Conservation (phyloP, 1,140 invertebrate species). For the Drosophila nigromelanica region DNA sequence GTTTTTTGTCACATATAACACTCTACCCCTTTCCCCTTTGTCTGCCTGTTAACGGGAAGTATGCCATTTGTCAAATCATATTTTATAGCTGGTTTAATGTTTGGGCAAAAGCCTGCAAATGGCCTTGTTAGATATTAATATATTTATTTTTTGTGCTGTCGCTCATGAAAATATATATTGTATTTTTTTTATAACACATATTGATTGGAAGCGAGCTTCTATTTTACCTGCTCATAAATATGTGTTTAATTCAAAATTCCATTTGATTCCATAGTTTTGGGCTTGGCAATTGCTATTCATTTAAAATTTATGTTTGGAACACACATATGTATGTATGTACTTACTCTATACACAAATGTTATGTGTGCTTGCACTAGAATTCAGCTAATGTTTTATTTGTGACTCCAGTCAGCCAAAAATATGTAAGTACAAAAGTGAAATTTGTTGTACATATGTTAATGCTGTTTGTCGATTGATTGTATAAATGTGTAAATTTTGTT, state of each 20-base stretch:
- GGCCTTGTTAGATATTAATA: conserved; percentile 13
- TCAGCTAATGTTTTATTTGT: neutral
- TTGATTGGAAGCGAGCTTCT: neutral
- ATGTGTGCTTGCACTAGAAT: neutral
- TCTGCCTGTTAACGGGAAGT: conserved; percentile 47
- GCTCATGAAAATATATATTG: neutral
- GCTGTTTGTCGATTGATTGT: neutral
- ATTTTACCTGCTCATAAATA: neutral
- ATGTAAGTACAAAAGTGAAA: neutral
- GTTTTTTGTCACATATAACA: conserved; percentile 6
- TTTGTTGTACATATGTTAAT: neutral
- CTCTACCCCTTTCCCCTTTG: neutral
- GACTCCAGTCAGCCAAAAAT: neutral
- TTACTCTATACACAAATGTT: neutral
- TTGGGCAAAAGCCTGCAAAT: conserved; percentile 21
- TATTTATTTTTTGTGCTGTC: neutral
- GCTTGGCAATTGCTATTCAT: neutral
- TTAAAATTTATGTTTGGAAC: conserved; percentile 3
- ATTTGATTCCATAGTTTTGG: neutral
- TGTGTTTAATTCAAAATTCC: neutral
- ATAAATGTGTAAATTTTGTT: neutral
- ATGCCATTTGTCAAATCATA: conserved; percentile 66
- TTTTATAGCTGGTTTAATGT: conserved; percentile 53
- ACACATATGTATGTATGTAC: neutral
- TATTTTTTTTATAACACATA: neutral